These are phyloP conservation scores for Bruchidius siliquastri DNA, from an alignment of 2,888 invertebrate genomes.

Conservation along the genomic window DNA sequence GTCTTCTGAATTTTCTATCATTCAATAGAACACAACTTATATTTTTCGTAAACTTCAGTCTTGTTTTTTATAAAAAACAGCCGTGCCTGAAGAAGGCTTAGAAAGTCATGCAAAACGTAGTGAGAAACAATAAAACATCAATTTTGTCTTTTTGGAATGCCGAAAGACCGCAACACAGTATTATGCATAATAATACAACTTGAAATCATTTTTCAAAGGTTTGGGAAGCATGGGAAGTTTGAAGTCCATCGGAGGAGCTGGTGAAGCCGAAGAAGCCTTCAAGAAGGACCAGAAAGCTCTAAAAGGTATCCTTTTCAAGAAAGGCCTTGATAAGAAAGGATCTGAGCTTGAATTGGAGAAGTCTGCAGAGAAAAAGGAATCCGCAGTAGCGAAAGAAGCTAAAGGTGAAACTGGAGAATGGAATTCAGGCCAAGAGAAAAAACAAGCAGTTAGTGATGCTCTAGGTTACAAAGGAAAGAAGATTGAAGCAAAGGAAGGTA, in stretches of 20 bases:
- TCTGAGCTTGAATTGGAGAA: not conserved
- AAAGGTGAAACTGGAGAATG: not conserved
- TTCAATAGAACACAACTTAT: no score
- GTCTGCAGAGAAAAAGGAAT: not conserved
- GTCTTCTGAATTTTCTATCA: no score
- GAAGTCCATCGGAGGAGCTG: conserved; percentile 16
- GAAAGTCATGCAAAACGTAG: no score
- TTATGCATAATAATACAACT: no score
- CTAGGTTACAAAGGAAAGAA: not conserved
- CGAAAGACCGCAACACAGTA: no score
- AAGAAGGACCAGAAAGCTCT: not conserved
- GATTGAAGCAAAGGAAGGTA: not conserved
- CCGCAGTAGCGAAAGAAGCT: not conserved
- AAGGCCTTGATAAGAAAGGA: not conserved
- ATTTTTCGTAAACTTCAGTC: no score
- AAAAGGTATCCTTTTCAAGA: not conserved
- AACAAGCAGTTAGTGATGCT: not conserved
- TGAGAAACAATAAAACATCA: no score
- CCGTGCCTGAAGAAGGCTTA: no score
- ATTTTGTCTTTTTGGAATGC: no score
- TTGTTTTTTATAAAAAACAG: no score
- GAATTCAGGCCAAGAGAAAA: not conserved
- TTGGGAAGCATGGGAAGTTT: conserved; percentile 16
- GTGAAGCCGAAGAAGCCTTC: not conserved
- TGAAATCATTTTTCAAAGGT: not conserved